Percentiles rank a stretch among this genome's conserved stretches.
These are phyloP conservation scores for Malthinus seriepunctatus DNA, from an alignment of 2,888 invertebrate genomes.

Conservation along the genomic window DNA sequence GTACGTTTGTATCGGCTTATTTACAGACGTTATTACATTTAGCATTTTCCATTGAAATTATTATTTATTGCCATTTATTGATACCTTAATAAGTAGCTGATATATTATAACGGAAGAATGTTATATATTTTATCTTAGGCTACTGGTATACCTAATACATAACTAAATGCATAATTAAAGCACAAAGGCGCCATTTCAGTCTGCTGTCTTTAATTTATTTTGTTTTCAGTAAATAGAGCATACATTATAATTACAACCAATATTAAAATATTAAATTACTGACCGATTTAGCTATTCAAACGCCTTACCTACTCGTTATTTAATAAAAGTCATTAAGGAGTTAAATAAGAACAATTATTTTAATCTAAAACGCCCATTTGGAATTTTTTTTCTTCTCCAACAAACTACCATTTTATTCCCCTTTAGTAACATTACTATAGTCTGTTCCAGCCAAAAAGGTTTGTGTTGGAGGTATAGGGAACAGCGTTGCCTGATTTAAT, in stretches of 20 bases:
- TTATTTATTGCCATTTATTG: too few relatives aligned
- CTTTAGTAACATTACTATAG: too few relatives aligned
- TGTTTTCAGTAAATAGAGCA: slow-evolving; percentile 16
- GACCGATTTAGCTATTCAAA: too few relatives aligned
- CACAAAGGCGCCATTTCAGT: slow-evolving; percentile 9
- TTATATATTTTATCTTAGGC: neutral
- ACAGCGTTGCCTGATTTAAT: too few relatives aligned
- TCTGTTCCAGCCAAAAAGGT: too few relatives aligned
- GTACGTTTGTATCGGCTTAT: slow-evolving; percentile 18
- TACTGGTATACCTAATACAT: neutral
- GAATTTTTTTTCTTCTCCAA: slow-evolving; percentile 2
- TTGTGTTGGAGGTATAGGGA: too few relatives aligned
- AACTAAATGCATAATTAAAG: neutral
- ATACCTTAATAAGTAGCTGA: too few relatives aligned
- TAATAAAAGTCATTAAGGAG: too few relatives aligned
- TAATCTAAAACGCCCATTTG: too few relatives aligned
- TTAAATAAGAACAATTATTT: too few relatives aligned
- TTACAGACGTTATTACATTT: neutral
- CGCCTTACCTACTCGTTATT: too few relatives aligned
- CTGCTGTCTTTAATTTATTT: slow-evolving; percentile 12
- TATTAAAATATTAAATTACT: slow-evolving; percentile 8
- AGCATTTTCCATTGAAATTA: too few relatives aligned
- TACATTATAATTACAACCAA: slow-evolving; percentile 9
- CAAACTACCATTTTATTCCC: neutral
- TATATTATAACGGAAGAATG: neutral